A percentile compares a stretch with the other conserved stretches of the same genome.
Conservation (phyloP, 2,113 vertebrate genomes). For the Carassius auratus region DNA sequence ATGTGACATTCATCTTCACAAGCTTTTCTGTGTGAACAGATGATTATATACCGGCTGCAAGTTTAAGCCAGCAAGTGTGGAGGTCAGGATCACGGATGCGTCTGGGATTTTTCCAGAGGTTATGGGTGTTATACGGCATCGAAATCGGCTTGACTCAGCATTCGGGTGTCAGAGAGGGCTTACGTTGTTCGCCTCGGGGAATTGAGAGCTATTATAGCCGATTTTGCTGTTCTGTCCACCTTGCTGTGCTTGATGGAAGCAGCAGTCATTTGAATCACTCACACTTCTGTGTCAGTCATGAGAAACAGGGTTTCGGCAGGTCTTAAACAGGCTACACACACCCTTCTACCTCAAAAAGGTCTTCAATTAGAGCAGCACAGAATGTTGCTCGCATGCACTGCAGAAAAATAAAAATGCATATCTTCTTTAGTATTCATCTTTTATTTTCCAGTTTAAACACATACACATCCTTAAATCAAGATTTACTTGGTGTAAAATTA, state of each 20-base stretch:
- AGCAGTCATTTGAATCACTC: neutral
- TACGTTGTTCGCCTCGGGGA: slow-evolving; percentile 5
- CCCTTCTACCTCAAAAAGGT: neutral
- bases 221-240: slow-evolving; percentile 9
- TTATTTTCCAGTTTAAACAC: too few species aligned
- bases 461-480: too few species aligned
- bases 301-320: neutral
- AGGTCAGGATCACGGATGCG: neutral
- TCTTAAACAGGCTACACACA: neutral
- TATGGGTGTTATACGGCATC: slow-evolving; percentile 25
- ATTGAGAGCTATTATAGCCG: slow-evolving; percentile 35
- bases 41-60: neutral
- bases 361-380: neutral
- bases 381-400: too few species aligned
- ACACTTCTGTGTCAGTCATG: neutral
- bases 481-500: too few species aligned
- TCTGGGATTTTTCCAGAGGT: slow-evolving; percentile 23
- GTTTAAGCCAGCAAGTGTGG: neutral
- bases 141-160: slow-evolving; percentile 44
- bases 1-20: slow-evolving; percentile 8
- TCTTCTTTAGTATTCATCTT: too few species aligned
- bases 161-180: slow-evolving; percentile 23
- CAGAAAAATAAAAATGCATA: too few species aligned
- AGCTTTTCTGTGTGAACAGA: neutral
- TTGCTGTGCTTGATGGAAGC: neutral